Conservation (phyloP, 2,888 invertebrate genomes). For the Neoscelio sp. region DNA sequence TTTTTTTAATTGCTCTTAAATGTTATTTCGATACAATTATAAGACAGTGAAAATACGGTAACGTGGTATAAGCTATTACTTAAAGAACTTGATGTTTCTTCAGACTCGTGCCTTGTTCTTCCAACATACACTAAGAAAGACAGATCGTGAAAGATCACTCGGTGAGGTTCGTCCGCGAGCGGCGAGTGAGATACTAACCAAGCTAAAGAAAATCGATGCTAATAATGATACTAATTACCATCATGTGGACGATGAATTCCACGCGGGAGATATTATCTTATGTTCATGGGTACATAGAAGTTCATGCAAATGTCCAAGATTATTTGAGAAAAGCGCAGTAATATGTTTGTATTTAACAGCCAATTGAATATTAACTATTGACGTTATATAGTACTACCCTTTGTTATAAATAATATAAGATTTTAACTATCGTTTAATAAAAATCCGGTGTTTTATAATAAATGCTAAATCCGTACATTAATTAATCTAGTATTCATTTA, state of each 20-base stretch:
- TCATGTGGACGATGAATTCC: conserved; percentile 72
- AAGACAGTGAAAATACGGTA: conserved; percentile 46
- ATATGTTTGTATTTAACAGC: conserved; percentile 18
- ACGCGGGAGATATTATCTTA: conserved; percentile 64
- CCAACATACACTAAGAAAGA: conserved; percentile 65
- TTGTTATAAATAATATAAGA: conserved; percentile 13
- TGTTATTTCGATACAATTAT: conserved; percentile 57
- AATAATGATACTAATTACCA: conserved; percentile 76
- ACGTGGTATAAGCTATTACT: conserved; percentile 51
- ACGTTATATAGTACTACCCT: neutral
- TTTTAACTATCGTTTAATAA: neutral
- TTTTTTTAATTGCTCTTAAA: too few species aligned
- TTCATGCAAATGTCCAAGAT: conserved; percentile 61
- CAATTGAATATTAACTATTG: conserved; percentile 7
- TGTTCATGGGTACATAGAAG: conserved; percentile 59
- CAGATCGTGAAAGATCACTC: conserved; percentile 80
- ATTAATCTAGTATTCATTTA: neutral
- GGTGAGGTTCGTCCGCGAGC: conserved; percentile 58
- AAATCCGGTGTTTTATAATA: conserved; percentile 10
- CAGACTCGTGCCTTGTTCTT: conserved; percentile 47
- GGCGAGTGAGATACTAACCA: conserved; percentile 56
- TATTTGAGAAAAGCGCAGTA: conserved; percentile 33
- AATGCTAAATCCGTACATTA: too few species aligned
- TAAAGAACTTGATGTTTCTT: conserved; percentile 52
- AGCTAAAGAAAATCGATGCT: conserved; percentile 65